Percentiles rank a stretch among this genome's conserved stretches.
These are phyloP conservation scores for Smutsia temminckii DNA, from an alignment of 2,797 vertebrate species.

Conservation along the genomic window DNA sequence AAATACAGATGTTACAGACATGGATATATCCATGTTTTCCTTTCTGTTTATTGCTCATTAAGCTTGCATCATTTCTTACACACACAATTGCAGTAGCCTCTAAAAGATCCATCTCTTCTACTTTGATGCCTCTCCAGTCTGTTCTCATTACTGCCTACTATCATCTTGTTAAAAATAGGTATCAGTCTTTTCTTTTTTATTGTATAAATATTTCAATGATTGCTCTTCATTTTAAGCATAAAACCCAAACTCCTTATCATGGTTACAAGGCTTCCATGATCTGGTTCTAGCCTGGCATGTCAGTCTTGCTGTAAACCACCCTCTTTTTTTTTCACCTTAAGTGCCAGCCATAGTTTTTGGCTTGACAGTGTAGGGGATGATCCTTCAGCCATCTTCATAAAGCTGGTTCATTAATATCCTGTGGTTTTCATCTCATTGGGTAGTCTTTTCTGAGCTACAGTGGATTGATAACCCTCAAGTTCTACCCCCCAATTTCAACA, in stretches of 20 bases:
- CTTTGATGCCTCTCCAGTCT: background rate
- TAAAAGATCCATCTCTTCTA: background rate
- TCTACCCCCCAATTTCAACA: background rate
- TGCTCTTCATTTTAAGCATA: background rate
- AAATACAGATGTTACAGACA: background rate
- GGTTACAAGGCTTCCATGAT: background rate
- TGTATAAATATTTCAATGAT: background rate
- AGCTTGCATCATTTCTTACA: background rate
- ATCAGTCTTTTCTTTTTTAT: background rate
- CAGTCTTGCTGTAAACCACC: background rate
- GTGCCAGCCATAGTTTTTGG: background rate
- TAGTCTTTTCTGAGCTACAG: background rate
- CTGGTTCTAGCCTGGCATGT: background rate
- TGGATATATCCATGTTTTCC: background rate
- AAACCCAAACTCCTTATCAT: background rate
- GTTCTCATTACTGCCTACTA: background rate
- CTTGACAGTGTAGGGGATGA: background rate
- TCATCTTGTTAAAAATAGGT: background rate
- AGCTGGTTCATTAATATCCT: background rate
- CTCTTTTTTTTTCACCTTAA: background rate
- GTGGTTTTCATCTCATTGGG: background rate
- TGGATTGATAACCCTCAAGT: background rate
- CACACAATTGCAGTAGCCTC: background rate
- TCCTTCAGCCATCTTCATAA: background rate
- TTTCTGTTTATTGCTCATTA: background rate